Conservation (phyloP, 1,140 invertebrate species). For the Aphelenchoides besseyi region DNA sequence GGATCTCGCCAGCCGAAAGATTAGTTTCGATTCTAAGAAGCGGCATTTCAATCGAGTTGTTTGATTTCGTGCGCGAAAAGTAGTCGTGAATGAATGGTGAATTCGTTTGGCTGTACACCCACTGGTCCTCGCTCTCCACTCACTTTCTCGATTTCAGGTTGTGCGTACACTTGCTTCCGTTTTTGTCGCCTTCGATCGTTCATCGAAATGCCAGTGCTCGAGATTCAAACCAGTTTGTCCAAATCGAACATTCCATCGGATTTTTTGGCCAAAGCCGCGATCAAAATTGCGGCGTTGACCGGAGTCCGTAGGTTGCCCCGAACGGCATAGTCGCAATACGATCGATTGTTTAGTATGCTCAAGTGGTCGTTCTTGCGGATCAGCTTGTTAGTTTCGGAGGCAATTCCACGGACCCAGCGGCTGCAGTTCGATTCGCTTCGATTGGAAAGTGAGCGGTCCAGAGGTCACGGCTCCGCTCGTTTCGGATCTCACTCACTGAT, state of each 20-base stretch:
- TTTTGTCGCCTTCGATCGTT: background rate
- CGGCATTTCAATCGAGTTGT: conserved; percentile 1
- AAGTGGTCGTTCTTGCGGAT: background rate
- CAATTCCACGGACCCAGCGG: background rate
- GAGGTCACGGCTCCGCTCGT: background rate
- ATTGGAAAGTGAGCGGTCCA: background rate
- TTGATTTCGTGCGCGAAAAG: too few relatives aligned
- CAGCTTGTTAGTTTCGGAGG: background rate
- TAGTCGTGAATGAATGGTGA: too few relatives aligned
- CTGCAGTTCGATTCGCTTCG: background rate
- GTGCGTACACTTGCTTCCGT: background rate
- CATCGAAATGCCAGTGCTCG: background rate
- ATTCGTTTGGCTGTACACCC: too few relatives aligned
- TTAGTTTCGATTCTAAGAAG: background rate
- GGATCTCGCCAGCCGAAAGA: background rate
- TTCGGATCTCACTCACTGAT: background rate
- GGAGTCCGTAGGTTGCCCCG: background rate
- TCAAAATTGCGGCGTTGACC: background rate
- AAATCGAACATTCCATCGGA: background rate
- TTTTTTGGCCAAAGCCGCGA: background rate
- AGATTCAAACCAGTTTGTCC: background rate
- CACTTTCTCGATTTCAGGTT: background rate
- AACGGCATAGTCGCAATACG: background rate
- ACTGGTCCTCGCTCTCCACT: background rate
- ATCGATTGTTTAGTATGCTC: background rate